phyloP scores from a whole-genome alignment of 1,140 invertebrate genomes.

The Drosophila littoralis region DNA sequence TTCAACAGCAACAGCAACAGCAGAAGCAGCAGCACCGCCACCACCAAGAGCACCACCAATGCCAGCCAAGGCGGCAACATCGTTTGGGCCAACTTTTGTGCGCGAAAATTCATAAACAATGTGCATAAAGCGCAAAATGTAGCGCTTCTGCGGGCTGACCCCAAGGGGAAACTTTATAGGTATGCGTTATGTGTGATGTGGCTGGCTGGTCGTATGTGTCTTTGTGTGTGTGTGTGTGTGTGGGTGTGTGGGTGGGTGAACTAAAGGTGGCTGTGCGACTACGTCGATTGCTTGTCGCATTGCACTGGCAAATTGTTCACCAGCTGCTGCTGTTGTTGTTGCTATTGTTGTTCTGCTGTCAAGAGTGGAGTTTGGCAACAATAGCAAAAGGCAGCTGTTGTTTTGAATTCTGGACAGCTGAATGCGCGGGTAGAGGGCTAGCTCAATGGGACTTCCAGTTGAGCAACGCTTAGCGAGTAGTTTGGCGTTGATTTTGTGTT shows the following conservation, averaged over 20 bases:
- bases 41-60: neutral
- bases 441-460: constrained; percentile 32
- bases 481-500: constrained; percentile 36
- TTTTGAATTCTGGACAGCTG: constrained; percentile 38
- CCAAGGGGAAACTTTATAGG: constrained; percentile 13
- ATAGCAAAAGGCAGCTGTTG: constrained; percentile 62
- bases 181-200: neutral
- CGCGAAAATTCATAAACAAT: constrained; percentile 83
- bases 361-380: constrained; percentile 45
- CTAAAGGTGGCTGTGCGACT: constrained; percentile 1
- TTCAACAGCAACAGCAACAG: constrained; percentile 64
- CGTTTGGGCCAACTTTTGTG: constrained; percentile 71
- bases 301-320: constrained; percentile 71
- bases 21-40: constrained; percentile 19
- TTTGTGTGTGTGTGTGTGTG: neutral
- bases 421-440: neutral
- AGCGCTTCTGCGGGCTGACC: constrained; percentile 65
- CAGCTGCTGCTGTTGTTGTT: constrained; percentile 9
- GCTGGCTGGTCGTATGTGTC: neutral
- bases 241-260: constrained; percentile 7
- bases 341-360: constrained; percentile 37
- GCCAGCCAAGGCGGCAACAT: constrained; percentile 5
- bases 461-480: constrained; percentile 27
- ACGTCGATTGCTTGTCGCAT: constrained; percentile 51
- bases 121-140: constrained; percentile 82